A percentile compares a stretch with the other conserved stretches of the same genome.
These are phyloP conservation scores for Monopis laevigella DNA, from an alignment of 2,888 invertebrate genomes.

Conservation along the genomic window DNA sequence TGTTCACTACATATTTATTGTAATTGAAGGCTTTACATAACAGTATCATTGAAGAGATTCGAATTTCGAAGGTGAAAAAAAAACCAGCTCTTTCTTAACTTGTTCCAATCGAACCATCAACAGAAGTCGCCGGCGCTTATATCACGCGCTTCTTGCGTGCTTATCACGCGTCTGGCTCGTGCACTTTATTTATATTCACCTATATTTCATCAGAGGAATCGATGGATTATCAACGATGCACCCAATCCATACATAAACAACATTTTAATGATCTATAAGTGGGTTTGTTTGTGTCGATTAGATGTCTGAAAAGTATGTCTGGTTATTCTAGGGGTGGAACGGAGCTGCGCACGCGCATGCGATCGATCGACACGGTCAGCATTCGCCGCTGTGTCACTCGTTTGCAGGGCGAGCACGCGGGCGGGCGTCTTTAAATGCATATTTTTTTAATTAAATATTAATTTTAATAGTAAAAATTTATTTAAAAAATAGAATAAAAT, in stretches of 20 bases:
- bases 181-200: slow-evolving; percentile 36
- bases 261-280: slow-evolving; percentile 27
- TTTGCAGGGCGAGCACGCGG: slow-evolving; percentile 8
- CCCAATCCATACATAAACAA: slow-evolving; percentile 33
- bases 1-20: background rate
- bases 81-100: slow-evolving; percentile 13
- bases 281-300: slow-evolving; percentile 26
- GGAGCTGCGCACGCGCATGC: slow-evolving; percentile 15
- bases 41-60: slow-evolving; percentile 4
- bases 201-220: slow-evolving; percentile 30
- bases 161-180: slow-evolving; percentile 42
- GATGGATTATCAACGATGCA: slow-evolving; percentile 31
- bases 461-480: no score
- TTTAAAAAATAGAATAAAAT: no score
- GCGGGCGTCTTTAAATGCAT: slow-evolving; percentile 11
- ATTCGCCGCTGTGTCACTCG: slow-evolving; percentile 26
- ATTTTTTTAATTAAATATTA: no score
- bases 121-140: slow-evolving; percentile 35
- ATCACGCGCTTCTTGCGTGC: slow-evolving; percentile 42
- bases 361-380: slow-evolving; percentile 38
- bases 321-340: no score
- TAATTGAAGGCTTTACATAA: slow-evolving; percentile 6
- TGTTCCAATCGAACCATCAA: slow-evolving; percentile 21
- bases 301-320: slow-evolving; percentile 38
- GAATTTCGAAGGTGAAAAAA: slow-evolving; percentile 7